These are phyloP conservation scores for Eupeodes corollae DNA, from an alignment of 1,140 invertebrate genomes.

Conservation along the genomic window DNA sequence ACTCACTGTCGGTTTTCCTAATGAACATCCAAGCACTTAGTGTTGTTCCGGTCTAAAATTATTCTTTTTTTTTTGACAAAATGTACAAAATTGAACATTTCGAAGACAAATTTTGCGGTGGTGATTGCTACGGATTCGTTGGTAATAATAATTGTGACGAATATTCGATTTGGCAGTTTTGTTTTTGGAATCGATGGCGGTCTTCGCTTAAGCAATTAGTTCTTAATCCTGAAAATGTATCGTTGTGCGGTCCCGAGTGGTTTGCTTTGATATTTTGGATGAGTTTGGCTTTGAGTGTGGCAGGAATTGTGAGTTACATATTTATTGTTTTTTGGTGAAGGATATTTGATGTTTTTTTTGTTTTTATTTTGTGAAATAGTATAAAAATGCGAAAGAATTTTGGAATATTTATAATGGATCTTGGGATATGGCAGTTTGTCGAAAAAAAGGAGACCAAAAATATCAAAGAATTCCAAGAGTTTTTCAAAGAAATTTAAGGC, in stretches of 20 bases:
- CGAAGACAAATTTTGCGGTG: constrained; percentile 7
- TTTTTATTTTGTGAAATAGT: too few relatives aligned
- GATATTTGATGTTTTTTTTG: too few relatives aligned
- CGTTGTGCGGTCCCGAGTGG: constrained; percentile 1
- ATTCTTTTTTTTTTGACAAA: not conserved
- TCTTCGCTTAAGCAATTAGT: not conserved
- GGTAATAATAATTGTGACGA: not conserved
- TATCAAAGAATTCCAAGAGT: too few relatives aligned
- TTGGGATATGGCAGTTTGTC: too few relatives aligned
- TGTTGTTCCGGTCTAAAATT: too few relatives aligned
- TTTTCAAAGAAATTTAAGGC: too few relatives aligned
- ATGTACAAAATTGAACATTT: constrained; percentile 9
- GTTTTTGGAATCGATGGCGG: constrained; percentile 2
- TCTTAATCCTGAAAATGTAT: not conserved
- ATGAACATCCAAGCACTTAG: too few relatives aligned
- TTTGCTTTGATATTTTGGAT: constrained; percentile 11
- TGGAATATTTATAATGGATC: too few relatives aligned
- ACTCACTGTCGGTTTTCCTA: too few relatives aligned
- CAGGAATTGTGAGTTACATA: constrained; percentile 6
- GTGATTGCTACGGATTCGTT: constrained; percentile 3
- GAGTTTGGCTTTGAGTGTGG: constrained; percentile 2
- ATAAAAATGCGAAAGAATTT: too few relatives aligned
- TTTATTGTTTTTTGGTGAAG: too few relatives aligned
- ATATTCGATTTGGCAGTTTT: constrained; percentile 10
- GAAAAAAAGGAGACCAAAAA: too few relatives aligned